Percentiles rank a stretch among this genome's conserved stretches.
These are phyloP conservation scores for Rhopalosiphum padi DNA, from an alignment of 1,140 invertebrate genomes.

Conservation along the genomic window DNA sequence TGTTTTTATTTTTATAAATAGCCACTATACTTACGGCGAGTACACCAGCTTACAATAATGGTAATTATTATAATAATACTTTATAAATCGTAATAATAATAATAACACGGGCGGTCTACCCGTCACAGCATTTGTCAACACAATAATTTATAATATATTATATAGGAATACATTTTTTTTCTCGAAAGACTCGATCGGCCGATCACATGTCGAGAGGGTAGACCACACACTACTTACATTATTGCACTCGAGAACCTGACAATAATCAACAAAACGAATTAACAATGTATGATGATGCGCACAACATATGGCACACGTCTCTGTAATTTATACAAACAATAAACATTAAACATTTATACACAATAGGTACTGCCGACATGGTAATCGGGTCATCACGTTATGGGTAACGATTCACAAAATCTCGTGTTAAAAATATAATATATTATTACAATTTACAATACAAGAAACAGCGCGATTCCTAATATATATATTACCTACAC, in stretches of 20 bases:
- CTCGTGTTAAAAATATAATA: background rate
- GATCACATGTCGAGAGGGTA: background rate
- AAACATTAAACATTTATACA: background rate
- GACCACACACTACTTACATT: background rate
- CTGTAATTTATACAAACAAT: background rate
- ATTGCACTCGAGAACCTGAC: slow-evolving; percentile 6
- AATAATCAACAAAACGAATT: background rate
- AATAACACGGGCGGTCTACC: background rate
- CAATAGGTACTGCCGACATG: background rate
- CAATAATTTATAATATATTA: background rate
- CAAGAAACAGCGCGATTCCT: background rate
- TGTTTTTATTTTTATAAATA: background rate
- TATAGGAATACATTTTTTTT: background rate
- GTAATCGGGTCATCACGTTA: background rate
- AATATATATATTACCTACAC: background rate
- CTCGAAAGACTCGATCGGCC: background rate
- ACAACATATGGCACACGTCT: background rate
- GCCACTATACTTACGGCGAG: background rate
- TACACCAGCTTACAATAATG: slow-evolving; percentile 7
- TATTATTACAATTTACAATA: background rate
- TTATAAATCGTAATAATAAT: slow-evolving; percentile 4
- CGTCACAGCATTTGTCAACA: background rate
- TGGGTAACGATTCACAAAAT: background rate
- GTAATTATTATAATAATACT: background rate
- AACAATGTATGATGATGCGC: background rate